Conservation (phyloP, 2,888 invertebrate species). For the Leptinotarsa rubiginosa region DNA sequence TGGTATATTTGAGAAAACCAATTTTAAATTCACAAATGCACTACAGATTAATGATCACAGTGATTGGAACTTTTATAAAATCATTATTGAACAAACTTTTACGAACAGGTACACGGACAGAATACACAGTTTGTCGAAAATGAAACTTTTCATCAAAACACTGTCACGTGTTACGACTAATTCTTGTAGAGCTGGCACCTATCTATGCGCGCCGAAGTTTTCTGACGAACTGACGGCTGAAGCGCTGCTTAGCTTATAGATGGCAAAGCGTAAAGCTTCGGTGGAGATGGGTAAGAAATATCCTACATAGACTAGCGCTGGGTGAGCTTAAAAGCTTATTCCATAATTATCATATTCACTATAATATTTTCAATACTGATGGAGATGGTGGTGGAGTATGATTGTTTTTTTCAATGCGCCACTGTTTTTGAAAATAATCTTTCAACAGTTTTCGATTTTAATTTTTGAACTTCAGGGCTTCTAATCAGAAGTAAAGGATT, state of each 20-base stretch:
- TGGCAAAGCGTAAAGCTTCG: slow-evolving; percentile 27
- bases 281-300: slow-evolving; percentile 27
- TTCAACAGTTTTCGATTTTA: no score
- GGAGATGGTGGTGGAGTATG: neutral
- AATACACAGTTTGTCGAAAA: slow-evolving; percentile 2
- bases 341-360: neutral
- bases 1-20: slow-evolving; percentile 29
- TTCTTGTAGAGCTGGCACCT: slow-evolving; percentile 22
- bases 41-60: slow-evolving; percentile 31
- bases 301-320: slow-evolving; percentile 9
- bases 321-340: neutral
- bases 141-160: slow-evolving; percentile 3
- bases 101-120: slow-evolving; percentile 1
- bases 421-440: no score
- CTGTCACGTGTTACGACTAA: slow-evolving; percentile 24
- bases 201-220: slow-evolving; percentile 25
- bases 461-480: no score
- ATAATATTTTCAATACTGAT: neutral
- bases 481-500: no score
- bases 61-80: slow-evolving; percentile 6
- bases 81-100: neutral
- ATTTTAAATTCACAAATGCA: slow-evolving; percentile 32
- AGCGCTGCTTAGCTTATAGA: slow-evolving; percentile 29
- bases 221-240: slow-evolving; percentile 38
- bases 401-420: neutral